Evolutionary conservation across 2,797 vertebrate species (phyloP).

Genomic region (Anisognathus igniventris): DNA sequence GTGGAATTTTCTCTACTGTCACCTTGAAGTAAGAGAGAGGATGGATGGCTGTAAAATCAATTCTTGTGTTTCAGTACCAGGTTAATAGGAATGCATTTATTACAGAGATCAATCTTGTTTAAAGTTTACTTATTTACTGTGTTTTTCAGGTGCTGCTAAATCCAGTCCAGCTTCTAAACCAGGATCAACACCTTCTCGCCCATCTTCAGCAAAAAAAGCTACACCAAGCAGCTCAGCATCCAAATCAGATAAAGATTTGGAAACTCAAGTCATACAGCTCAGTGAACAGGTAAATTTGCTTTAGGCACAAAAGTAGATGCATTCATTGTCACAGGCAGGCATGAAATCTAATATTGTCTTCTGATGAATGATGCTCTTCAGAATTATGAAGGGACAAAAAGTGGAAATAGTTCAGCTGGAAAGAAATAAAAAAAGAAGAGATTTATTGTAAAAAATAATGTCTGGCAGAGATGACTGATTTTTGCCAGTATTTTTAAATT

Average conservation of each 20-base stretch:
- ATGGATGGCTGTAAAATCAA: neutral
- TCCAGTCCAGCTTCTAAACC: constrained; percentile 89
- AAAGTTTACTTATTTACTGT: neutral
- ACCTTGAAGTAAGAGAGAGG: neutral
- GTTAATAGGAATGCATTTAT: neutral
- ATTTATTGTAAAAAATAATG: neutral
- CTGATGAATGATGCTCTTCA: neutral
- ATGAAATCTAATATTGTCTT: neutral
- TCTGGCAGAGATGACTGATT: neutral
- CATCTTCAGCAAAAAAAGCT: constrained; percentile 96
- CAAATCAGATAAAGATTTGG: constrained; percentile 97
- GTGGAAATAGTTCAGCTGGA: neutral
- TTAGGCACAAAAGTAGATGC: neutral
- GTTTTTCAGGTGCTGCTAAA: constrained; percentile 86
- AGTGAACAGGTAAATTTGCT: constrained; percentile 87
- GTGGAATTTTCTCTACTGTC: neutral
- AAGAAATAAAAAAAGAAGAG: neutral
- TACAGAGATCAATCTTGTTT: neutral
- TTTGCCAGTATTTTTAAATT: neutral
- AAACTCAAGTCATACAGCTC: constrained; percentile 95
- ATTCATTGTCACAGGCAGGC: neutral
- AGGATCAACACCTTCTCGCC: constrained; percentile 91
- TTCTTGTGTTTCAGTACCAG: neutral
- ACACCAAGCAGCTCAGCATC: constrained; percentile 81
- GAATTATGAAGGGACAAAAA: neutral